phyloP scores from a whole-genome alignment of 1,140 invertebrate genomes.

The Drosophila dunni region DNA sequence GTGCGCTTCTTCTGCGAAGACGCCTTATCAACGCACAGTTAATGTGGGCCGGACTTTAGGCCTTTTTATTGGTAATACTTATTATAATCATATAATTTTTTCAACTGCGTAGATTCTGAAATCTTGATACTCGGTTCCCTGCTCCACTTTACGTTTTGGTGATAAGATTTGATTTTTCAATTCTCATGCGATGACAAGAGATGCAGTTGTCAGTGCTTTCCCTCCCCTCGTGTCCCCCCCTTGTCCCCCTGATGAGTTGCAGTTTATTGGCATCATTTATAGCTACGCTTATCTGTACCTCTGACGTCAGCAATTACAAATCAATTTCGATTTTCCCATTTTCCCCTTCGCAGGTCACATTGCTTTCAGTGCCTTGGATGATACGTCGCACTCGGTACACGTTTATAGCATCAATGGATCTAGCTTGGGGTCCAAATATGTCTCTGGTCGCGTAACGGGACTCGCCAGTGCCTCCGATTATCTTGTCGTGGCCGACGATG shows the following conservation, averaged over 20 bases:
- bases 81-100: constrained; percentile 33
- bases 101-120: constrained; percentile 57
- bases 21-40: constrained; percentile 16
- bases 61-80: background rate
- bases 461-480: constrained; percentile 85
- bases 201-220: constrained; percentile 9
- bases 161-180: constrained; percentile 20
- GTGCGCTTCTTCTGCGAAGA: constrained; percentile 18
- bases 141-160: constrained; percentile 55
- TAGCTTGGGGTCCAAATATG: constrained; percentile 85
- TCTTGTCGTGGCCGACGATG: constrained; percentile 86
- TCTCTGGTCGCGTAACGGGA: constrained; percentile 85
- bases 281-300: background rate
- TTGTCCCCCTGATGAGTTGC: background rate
- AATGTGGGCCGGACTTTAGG: constrained; percentile 20
- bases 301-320: constrained; percentile 32
- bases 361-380: constrained; percentile 81
- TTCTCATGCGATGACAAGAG: background rate
- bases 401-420: constrained; percentile 88
- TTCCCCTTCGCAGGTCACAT: constrained; percentile 72
- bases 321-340: background rate
- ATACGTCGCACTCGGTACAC: constrained; percentile 86
- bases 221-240: background rate
- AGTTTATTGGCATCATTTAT: constrained; percentile 34
- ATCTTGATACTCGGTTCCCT: constrained; percentile 53